Conservation (phyloP, 2,888 invertebrate genomes). For the Dromius quadrimaculatus region DNA sequence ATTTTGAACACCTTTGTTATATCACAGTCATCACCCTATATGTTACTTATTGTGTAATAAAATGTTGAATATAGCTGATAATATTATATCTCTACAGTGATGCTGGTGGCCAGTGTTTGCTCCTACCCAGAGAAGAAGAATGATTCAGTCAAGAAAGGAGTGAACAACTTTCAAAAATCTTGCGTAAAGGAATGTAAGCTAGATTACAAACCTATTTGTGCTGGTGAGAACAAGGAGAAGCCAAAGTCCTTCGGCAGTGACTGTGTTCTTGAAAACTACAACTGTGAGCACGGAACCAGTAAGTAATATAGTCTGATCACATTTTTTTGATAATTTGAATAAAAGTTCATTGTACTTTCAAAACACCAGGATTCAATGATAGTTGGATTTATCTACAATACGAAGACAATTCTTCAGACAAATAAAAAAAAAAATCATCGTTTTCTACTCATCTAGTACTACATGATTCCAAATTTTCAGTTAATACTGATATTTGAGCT, state of each 20-base stretch:
- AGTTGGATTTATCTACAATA: too few species aligned
- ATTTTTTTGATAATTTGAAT: too few species aligned
- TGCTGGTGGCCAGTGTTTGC: slow-evolving; percentile 15
- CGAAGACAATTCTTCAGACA: too few species aligned
- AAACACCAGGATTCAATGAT: too few species aligned
- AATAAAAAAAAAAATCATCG: too few species aligned
- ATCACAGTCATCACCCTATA: too few species aligned
- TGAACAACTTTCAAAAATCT: slow-evolving; percentile 64
- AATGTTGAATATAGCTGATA: background rate
- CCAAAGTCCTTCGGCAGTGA: slow-evolving; percentile 74
- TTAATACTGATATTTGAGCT: too few species aligned
- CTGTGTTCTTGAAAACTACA: slow-evolving; percentile 75
- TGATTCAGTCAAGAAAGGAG: slow-evolving; percentile 24
- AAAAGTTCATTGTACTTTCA: too few species aligned
- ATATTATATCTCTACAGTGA: background rate
- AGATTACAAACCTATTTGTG: slow-evolving; percentile 73
- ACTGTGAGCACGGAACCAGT: slow-evolving; percentile 77
- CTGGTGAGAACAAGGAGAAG: slow-evolving; percentile 70
- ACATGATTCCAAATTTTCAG: too few species aligned
- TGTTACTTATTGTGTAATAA: background rate
- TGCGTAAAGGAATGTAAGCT: slow-evolving; percentile 71
- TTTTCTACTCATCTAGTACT: too few species aligned
- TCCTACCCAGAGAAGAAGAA: slow-evolving; percentile 23
- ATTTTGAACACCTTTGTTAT: too few species aligned
- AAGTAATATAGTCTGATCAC: slow-evolving; percentile 64